These are phyloP conservation scores for Ginglymostoma cirratum DNA, from an alignment of 2,113 vertebrate species.

Conservation along the genomic window DNA sequence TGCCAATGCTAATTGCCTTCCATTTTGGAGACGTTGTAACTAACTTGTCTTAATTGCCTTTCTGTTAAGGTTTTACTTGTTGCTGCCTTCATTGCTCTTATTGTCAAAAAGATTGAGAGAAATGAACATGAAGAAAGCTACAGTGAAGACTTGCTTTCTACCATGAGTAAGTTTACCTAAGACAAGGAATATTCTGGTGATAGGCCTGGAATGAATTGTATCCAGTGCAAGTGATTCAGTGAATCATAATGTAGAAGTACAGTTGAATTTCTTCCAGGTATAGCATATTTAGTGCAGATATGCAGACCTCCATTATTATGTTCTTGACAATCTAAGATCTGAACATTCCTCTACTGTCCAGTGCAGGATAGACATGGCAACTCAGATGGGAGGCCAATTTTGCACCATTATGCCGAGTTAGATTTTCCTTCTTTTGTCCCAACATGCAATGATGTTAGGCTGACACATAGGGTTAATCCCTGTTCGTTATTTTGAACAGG, in stretches of 20 bases:
- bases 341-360: background rate
- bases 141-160: background rate
- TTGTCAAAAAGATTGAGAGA: constrained; percentile 20
- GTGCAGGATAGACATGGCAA: background rate
- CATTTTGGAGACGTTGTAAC: background rate
- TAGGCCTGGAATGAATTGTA: background rate
- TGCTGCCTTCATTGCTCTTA: constrained; percentile 4
- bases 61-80: constrained; percentile 31
- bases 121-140: background rate
- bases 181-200: background rate
- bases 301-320: background rate
- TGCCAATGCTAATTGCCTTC: background rate
- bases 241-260: background rate
- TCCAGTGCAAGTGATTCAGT: background rate
- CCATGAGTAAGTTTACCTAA: background rate
- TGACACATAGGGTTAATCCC: background rate
- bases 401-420: background rate
- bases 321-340: background rate
- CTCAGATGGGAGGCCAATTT: background rate
- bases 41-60: background rate
- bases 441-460: background rate
- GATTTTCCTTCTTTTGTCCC: background rate
- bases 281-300: background rate
- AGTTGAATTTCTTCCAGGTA: background rate
- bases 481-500: background rate